These are phyloP conservation scores for Circaetus gallicus DNA, from an alignment of 2,113 vertebrate species.

Conservation along the genomic window DNA sequence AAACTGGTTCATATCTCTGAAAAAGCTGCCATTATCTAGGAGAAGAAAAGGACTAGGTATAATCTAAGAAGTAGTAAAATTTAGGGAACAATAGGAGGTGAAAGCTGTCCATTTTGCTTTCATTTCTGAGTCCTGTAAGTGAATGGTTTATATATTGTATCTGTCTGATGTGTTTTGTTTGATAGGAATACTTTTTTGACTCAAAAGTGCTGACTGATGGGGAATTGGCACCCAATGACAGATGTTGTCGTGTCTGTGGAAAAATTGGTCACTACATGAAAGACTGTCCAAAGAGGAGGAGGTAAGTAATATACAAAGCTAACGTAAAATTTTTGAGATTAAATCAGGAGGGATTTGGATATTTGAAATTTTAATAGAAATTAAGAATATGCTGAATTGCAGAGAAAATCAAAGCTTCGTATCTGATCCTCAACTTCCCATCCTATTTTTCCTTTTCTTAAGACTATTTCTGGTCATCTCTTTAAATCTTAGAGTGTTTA, in stretches of 20 bases:
- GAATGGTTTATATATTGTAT: background rate
- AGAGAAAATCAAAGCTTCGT: background rate
- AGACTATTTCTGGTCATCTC: background rate
- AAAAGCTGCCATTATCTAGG: background rate
- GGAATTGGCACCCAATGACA: conserved; percentile 94
- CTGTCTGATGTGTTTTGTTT: conserved; percentile 10
- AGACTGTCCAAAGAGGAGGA: conserved; percentile 96
- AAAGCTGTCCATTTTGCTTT: background rate
- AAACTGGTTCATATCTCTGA: background rate
- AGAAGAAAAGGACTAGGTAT: background rate
- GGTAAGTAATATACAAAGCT: conserved; percentile 70
- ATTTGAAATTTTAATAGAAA: background rate
- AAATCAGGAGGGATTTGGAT: background rate
- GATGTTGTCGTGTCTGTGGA: conserved; percentile 96
- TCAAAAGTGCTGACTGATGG: conserved; percentile 96
- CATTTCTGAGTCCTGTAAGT: background rate
- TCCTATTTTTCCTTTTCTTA: background rate
- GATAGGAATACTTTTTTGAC: conserved; percentile 96
- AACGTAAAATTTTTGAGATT: background rate
- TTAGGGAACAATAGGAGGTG: background rate
- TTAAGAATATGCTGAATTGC: background rate
- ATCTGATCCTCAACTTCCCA: background rate
- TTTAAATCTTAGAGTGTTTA: background rate
- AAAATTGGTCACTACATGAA: conserved; percentile 99
- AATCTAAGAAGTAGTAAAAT: background rate